phyloP scores from a whole-genome alignment of 2,797 vertebrate genomes.

The Pipistrellus nathusii region DNA sequence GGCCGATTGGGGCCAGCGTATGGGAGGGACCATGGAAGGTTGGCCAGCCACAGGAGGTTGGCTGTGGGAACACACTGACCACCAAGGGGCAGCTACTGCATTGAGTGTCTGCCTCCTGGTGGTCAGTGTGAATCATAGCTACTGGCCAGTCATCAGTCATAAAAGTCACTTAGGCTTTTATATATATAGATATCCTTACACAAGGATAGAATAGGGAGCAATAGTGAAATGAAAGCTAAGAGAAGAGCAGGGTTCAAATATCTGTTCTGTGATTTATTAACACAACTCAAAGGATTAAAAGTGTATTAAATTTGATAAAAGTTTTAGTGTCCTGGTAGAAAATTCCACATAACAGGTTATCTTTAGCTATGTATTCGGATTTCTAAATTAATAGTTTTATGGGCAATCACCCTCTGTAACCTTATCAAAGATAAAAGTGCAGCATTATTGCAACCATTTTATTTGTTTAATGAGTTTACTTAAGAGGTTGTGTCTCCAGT shows the following conservation, averaged over 20 bases:
- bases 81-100: too few relatives aligned
- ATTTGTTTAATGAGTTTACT: constrained; percentile 2
- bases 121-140: too few relatives aligned
- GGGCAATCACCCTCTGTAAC: neutral
- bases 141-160: too few relatives aligned
- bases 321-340: neutral
- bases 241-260: neutral
- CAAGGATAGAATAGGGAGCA: neutral
- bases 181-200: neutral
- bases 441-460: neutral
- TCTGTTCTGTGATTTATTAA: neutral
- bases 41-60: too few relatives aligned
- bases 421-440: neutral
- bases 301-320: constrained; percentile 9
- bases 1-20: too few relatives aligned
- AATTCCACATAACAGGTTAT: neutral
- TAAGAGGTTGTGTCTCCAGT: neutral
- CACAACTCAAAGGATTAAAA: neutral
- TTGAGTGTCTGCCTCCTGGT: too few relatives aligned
- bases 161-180: too few relatives aligned
- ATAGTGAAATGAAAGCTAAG: neutral
- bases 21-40: too few relatives aligned
- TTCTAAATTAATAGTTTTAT: neutral
- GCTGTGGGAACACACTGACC: too few relatives aligned
- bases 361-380: neutral